phyloP scores from a whole-genome alignment of 1,140 invertebrate genomes.

The Archivesica marissinica region DNA sequence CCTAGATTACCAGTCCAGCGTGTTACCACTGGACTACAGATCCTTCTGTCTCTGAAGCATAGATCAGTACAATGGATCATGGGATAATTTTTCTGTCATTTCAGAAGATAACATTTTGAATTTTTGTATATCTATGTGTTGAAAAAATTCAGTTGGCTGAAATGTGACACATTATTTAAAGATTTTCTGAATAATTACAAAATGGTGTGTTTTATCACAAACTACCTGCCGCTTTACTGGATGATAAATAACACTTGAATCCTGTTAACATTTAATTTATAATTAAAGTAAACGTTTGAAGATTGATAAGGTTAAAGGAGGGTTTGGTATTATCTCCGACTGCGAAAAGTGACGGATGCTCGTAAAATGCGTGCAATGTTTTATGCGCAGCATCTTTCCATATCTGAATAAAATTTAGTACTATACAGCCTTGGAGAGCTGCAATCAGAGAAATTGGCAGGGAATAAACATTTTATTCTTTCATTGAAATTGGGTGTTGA shows the following conservation, averaged over 20 bases:
- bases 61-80: neutral
- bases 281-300: neutral
- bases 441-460: neutral
- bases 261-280: constrained; percentile 37
- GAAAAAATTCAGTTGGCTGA: neutral
- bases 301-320: neutral
- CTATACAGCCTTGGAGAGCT: neutral
- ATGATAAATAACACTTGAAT: constrained; percentile 23
- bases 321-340: neutral
- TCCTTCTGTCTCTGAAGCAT: neutral
- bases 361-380: neutral
- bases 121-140: constrained; percentile 15
- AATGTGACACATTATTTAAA: constrained; percentile 19
- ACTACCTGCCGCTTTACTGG: neutral
- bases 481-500: neutral
- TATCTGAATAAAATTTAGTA: neutral
- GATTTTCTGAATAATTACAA: constrained; percentile 38
- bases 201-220: constrained; percentile 47
- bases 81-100: neutral
- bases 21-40: no score
- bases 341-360: neutral
- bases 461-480: neutral
- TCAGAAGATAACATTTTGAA: neutral
- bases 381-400: neutral
- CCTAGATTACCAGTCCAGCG: neutral